Percentiles rank a stretch among this genome's conserved stretches.
Evolutionary conservation across 2,113 vertebrate species (phyloP).

Genomic region (Cheirogaleus medius): DNA sequence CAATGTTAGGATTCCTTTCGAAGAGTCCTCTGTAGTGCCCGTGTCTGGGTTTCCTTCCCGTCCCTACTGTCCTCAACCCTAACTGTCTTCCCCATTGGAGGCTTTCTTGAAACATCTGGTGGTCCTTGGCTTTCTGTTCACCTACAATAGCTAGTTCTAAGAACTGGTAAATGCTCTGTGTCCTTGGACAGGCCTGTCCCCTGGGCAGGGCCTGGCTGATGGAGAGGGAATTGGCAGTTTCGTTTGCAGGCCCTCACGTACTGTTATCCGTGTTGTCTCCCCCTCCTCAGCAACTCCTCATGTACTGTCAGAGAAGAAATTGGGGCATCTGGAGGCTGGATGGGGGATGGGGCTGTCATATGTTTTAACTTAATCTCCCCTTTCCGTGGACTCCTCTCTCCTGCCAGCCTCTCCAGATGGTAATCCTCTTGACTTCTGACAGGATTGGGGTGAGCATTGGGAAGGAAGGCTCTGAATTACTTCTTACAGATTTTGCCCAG

Average conservation of each 20-base stretch:
- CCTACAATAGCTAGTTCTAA: background rate
- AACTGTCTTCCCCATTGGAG: background rate
- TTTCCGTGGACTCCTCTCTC: background rate
- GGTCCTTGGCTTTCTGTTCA: background rate
- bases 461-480: background rate
- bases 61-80: background rate
- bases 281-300: background rate
- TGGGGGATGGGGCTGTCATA: background rate
- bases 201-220: background rate
- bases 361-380: background rate
- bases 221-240: background rate
- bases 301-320: background rate
- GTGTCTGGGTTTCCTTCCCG: background rate
- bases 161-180: background rate
- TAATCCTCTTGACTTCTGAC: background rate
- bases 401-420: background rate
- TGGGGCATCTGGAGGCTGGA: background rate
- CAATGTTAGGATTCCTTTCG: background rate
- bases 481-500: background rate
- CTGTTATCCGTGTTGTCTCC: background rate
- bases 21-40: background rate
- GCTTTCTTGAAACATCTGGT: background rate
- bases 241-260: background rate
- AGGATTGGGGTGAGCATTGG: background rate
- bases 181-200: no score